These are phyloP conservation scores for Cirrhinus mrigala DNA, from an alignment of 2,797 vertebrate species.

Conservation along the genomic window DNA sequence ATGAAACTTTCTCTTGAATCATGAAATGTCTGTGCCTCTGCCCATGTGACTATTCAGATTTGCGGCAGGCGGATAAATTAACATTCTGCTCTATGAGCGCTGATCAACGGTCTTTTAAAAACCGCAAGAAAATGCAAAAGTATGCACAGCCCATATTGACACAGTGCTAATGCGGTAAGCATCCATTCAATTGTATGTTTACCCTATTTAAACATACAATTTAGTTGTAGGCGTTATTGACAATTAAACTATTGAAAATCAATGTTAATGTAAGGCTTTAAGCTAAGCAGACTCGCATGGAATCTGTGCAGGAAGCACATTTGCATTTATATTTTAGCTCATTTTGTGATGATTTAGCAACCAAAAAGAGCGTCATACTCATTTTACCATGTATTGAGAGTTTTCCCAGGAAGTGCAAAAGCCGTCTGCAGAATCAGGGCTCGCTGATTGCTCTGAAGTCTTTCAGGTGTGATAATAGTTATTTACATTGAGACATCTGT, in stretches of 20 bases:
- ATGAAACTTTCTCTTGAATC: constrained; percentile 23
- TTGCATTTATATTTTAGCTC: background rate
- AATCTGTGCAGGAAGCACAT: background rate
- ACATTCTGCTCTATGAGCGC: background rate
- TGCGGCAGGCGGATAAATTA: background rate
- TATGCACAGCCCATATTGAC: background rate
- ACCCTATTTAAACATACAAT: background rate
- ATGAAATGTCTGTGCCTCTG: constrained; percentile 16
- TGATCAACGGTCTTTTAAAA: background rate
- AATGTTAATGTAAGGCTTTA: constrained; percentile 6
- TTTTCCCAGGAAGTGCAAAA: background rate
- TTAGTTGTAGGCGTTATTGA: background rate
- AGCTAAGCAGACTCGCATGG: background rate
- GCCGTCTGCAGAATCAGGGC: background rate
- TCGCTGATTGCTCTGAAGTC: constrained; percentile 3
- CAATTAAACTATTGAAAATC: background rate
- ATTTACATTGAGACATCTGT: constrained; percentile 25
- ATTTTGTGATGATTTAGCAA: background rate
- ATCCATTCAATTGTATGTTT: background rate
- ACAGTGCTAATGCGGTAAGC: background rate
- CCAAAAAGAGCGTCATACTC: background rate
- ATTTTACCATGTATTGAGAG: background rate
- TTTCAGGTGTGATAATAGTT: background rate
- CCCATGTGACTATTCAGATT: background rate
- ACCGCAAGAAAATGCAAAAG: background rate